These are phyloP conservation scores for Sminthurides bifidus DNA, from an alignment of 1,140 invertebrate genomes.

Conservation along the genomic window DNA sequence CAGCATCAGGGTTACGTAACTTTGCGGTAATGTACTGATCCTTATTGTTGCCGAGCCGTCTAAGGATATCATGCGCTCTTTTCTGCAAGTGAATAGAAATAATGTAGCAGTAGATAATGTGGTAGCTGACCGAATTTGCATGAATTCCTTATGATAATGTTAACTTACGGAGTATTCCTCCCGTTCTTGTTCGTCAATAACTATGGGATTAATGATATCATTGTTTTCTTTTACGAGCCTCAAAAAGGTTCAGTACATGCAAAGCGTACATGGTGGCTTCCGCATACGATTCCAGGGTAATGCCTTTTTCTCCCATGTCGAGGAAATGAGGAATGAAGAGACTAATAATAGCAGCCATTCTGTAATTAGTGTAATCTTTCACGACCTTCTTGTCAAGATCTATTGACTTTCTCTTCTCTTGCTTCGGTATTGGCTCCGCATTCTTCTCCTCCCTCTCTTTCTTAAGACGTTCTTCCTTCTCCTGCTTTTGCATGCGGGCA, in stretches of 20 bases:
- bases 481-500: too few species aligned
- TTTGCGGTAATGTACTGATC: too few species aligned
- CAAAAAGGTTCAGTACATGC: slow-evolving; percentile 52
- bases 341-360: slow-evolving; percentile 37
- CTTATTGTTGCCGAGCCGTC: too few species aligned
- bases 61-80: too few species aligned
- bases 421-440: slow-evolving; percentile 33
- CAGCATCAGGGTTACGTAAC: too few species aligned
- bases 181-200: not conserved
- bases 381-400: slow-evolving; percentile 18
- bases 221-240: slow-evolving; percentile 41
- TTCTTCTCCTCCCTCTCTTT: slow-evolving; percentile 37
- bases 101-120: too few species aligned
- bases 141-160: too few species aligned
- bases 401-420: slow-evolving; percentile 29
- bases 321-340: slow-evolving; percentile 58
- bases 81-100: too few species aligned
- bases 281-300: slow-evolving; percentile 44
- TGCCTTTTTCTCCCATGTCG: slow-evolving; percentile 48
- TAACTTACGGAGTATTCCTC: too few species aligned
- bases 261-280: slow-evolving; percentile 53
- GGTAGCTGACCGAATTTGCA: too few species aligned
- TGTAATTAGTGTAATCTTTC: slow-evolving; percentile 9
- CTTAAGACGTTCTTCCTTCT: too few species aligned
- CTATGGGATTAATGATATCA: not conserved